Conservation (phyloP, 2,113 vertebrate species). For the Lepus americanus region DNA sequence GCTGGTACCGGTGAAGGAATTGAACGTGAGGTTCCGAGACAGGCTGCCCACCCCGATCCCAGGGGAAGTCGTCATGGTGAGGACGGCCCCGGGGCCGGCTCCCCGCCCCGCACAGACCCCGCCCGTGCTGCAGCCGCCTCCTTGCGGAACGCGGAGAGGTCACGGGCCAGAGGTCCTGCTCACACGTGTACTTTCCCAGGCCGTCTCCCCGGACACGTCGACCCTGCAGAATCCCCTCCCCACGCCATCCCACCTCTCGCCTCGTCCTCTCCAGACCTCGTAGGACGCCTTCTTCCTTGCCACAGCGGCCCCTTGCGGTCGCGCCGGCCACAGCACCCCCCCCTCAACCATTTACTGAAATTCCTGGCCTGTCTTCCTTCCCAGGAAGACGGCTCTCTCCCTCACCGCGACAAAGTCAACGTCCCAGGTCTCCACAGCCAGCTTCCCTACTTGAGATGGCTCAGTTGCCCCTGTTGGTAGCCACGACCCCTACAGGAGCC, state of each 20-base stretch:
- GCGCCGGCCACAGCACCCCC: background rate
- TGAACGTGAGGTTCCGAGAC: constrained; percentile 92
- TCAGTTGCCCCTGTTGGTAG: background rate
- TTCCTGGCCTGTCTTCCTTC: background rate
- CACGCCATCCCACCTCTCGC: background rate
- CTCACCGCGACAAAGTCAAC: background rate
- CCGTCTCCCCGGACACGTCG: background rate
- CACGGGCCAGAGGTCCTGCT: background rate
- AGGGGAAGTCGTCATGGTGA: constrained; percentile 93
- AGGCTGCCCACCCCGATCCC: constrained; percentile 93
- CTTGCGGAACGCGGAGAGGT: constrained; percentile 4
- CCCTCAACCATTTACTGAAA: background rate
- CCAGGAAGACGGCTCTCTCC: background rate
- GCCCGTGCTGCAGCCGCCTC: constrained; percentile 18
- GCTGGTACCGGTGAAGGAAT: constrained; percentile 93
- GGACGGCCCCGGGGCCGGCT: constrained; percentile 34
- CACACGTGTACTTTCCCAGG: background rate
- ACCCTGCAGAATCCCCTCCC: background rate
- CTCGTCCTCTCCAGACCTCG: too few species aligned
- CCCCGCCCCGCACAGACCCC: background rate
- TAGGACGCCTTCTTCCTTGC: background rate
- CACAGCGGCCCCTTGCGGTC: background rate
- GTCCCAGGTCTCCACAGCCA: background rate
- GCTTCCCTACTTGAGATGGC: background rate
- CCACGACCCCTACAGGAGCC: background rate